Conservation (phyloP, 35 echinoderm and acorn worm species). For the Eucidaris tribuloides region DNA sequence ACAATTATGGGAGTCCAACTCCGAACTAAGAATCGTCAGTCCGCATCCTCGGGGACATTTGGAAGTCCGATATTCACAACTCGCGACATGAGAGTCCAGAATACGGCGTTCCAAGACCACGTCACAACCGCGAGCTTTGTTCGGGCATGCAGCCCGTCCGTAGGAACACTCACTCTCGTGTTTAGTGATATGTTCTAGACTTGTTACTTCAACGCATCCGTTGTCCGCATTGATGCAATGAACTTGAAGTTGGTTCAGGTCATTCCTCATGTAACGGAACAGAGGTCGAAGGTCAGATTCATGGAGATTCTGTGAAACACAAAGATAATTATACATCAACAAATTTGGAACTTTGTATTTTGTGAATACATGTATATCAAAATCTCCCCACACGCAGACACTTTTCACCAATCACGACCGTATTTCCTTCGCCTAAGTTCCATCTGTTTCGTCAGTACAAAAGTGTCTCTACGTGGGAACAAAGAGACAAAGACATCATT, state of each 20-base stretch:
- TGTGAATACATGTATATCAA: too few species aligned
- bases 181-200: slow-evolving; percentile 45
- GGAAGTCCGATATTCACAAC: slow-evolving; percentile 55
- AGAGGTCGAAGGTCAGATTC: slow-evolving; percentile 73
- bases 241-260: slow-evolving; percentile 69
- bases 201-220: slow-evolving; percentile 51
- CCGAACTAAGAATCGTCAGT: slow-evolving; percentile 71
- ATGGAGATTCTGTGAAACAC: slow-evolving; percentile 7
- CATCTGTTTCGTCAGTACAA: too few species aligned
- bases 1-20: slow-evolving; percentile 83
- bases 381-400: too few species aligned
- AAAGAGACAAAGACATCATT: too few species aligned
- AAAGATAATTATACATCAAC: too few species aligned
- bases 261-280: slow-evolving; percentile 94
- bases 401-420: too few species aligned
- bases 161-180: slow-evolving; percentile 75
- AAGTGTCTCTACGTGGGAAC: too few species aligned
- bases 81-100: slow-evolving; percentile 54
- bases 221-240: slow-evolving; percentile 74
- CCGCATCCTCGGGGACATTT: slow-evolving; percentile 70
- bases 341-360: too few species aligned
- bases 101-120: slow-evolving; percentile 43
- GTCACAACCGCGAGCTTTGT: slow-evolving; percentile 32
- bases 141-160: slow-evolving; percentile 62
- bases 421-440: too few species aligned